Conservation (phyloP, 2,888 invertebrate species). For the Parnassius orleans region DNA sequence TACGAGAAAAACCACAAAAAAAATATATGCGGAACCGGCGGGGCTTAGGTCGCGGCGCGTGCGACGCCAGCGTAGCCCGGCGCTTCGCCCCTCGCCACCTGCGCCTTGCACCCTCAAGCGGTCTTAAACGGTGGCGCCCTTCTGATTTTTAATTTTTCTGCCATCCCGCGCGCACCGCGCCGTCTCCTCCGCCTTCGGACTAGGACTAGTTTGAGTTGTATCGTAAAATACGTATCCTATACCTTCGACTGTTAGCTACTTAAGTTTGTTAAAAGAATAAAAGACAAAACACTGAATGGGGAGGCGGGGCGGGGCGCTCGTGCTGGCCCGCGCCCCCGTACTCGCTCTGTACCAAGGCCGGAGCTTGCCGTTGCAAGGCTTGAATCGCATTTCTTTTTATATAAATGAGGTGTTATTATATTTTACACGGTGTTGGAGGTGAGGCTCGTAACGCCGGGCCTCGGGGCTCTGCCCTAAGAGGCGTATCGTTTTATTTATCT, state of each 20-base stretch:
- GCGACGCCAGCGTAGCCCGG: constrained; percentile 40
- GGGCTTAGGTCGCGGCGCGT: constrained; percentile 35
- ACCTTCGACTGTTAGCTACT: constrained; percentile 31
- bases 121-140: constrained; percentile 31
- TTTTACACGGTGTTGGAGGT: constrained; percentile 44
- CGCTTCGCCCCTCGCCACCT: constrained; percentile 35
- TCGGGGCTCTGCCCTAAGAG: constrained; percentile 54
- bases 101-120: constrained; percentile 29
- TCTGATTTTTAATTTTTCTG: constrained; percentile 37
- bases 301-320: constrained; percentile 31
- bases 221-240: constrained; percentile 12
- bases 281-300: constrained; percentile 15
- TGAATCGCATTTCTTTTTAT: constrained; percentile 60
- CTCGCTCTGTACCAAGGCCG: constrained; percentile 31
- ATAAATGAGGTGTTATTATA: constrained; percentile 60
- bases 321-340: constrained; percentile 32
- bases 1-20: constrained; percentile 72
- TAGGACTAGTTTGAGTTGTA: constrained; percentile 30
- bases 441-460: constrained; percentile 50
- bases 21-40: constrained; percentile 41
- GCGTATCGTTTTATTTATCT: constrained; percentile 74
- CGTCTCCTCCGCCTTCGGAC: constrained; percentile 32
- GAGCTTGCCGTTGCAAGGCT: constrained; percentile 35
- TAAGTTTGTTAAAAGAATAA: constrained; percentile 24
- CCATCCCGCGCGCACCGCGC: constrained; percentile 35